Evolutionary conservation across 1,140 invertebrate species (phyloP).

Genomic region (Oryzaephilus surinamensis): DNA sequence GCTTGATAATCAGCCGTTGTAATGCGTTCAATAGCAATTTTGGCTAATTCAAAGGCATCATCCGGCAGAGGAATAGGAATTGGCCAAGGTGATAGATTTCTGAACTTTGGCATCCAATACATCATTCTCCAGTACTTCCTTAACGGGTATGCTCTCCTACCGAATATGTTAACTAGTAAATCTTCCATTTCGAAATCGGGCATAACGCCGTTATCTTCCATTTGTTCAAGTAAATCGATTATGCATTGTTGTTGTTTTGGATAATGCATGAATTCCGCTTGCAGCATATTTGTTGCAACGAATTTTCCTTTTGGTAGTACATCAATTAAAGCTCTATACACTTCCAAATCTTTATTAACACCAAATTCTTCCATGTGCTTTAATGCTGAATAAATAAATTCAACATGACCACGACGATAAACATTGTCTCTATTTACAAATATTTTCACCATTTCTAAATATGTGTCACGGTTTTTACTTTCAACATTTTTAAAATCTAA

Average conservation of each 20-base stretch:
- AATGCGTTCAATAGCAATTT: conserved; percentile 77
- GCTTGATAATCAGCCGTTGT: conserved; percentile 72
- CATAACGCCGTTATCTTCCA: conserved; percentile 85
- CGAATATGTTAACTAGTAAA: conserved; percentile 77
- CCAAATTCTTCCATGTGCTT: conserved; percentile 83
- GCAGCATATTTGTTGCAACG: conserved; percentile 67
- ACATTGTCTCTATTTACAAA: conserved; percentile 50
- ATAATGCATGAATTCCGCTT: conserved; percentile 84
- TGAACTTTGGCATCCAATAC: conserved; percentile 99
- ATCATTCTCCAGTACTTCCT: conserved; percentile 84
- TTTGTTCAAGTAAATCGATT: conserved; percentile 75
- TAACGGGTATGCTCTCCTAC: conserved; percentile 61
- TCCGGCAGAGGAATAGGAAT: conserved; percentile 63
- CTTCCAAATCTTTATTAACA: conserved; percentile 79
- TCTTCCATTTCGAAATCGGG: conserved; percentile 81
- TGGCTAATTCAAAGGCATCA: conserved; percentile 71
- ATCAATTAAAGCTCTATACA: conserved; percentile 83
- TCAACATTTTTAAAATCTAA: conserved; percentile 46
- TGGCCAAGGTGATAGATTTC: conserved; percentile 81
- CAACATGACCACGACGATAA: conserved; percentile 68
- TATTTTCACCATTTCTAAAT: conserved; percentile 60
- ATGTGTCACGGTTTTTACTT: conserved; percentile 62
- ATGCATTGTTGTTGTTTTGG: conserved; percentile 90
- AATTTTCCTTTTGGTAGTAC: conserved; percentile 89
- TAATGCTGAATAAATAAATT: conserved; percentile 87